Base-by-base conservation (phyloP, 2,888 invertebrate genomes). In the Cremastinae sp. region DNA sequence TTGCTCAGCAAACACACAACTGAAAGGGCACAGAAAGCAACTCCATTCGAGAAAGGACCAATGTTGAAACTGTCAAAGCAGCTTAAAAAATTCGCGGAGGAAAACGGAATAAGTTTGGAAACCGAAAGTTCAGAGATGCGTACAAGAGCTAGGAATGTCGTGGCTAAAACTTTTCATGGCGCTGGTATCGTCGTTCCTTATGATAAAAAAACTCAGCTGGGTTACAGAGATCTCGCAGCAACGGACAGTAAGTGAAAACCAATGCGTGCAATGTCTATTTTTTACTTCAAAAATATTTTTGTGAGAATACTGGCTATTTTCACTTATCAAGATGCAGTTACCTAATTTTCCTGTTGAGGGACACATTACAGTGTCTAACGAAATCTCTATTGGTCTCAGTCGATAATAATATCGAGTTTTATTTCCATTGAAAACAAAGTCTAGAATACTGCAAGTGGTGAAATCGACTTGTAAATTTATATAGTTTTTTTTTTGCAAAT, bases 181-280 rank as follows among this genome's bases (percentile, higher is more conserved):
- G 94, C 94, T 49, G 97, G 97, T 12, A 93, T 98, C 83, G 94
- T 95, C 28, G 97, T 98, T 0, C 97, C 97, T 0, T 94, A 94
- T 70, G 92, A 96, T 83, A 94, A 93, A 84, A 95, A 95, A 87
- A 94, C 95, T 0, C 93, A 96, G 84, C 86, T 96, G 2, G 98
- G 98, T 0, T 98, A 98, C 87, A 92, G 98, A 78, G 93, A 91
- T 59, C 89, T 95, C 43, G 92, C 93, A 43, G 94, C 94, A 82
- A 94, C 93, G 75, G 93, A 95, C 89, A 92, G 94, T 91, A 91
- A 87, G 86, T 83, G 47, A n/a, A n/a, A n/a, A n/a, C n/a, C n/a
- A n/a, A n/a, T 12, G 34, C 4, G 43, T n/a, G n/a, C n/a, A n/a
- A n/a, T n/a, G n/a, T n/a, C 28, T 28, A 28, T 28, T 28, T 28